Evolutionary conservation across 2,113 vertebrate genomes (phyloP), one percentile per base, ranked within the genome.

Genomic region (Syngnathus typhle): DNA sequence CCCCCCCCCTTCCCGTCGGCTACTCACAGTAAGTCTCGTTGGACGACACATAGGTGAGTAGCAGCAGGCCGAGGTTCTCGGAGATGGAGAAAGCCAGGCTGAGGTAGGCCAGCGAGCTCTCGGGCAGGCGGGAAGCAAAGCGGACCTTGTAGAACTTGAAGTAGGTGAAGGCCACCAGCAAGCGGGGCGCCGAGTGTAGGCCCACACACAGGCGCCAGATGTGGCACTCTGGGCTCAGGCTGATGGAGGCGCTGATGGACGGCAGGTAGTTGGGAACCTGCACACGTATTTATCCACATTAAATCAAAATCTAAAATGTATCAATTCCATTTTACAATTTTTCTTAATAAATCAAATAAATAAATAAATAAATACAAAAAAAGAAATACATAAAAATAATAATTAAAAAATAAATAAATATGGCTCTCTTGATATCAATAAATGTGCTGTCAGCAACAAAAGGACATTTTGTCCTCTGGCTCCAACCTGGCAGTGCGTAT

Each of bases 41-140:
- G 60, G 88, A 90, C 13, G 88, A 90, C 11, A 90, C 87, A 3
- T 89, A 90, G 44, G 88, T 88, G 43, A 90, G 88, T 4, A 90
- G 83, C 75, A 90, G 54, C 23, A 90, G 86, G 65, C 88, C 86
- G 0, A 89, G 78, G 75, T 83, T 87, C 65, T 90, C 88, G 27
- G 8, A 79, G 37, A 88, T 10, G 18, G 86, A 82, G 67, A 88
- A 90, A 32, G 67, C 65, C 67, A 90, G 54, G 70, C 67, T 85
- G 68, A 89, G 59, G 69, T 71, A 77, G 74, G 70, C 81, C 62
- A 90, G 84, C 0, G 15, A 39, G 46, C 80, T 81, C 72, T 89
- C 86, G 0, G 77, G 79, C 44, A 79, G 82, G 70, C 56, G 86
- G 0, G 83, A 65, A 19, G 76, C 23, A 62, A 90, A 89, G 39